Conservation (phyloP, 2,888 invertebrate genomes). For the Dendrolimus pini region DNA sequence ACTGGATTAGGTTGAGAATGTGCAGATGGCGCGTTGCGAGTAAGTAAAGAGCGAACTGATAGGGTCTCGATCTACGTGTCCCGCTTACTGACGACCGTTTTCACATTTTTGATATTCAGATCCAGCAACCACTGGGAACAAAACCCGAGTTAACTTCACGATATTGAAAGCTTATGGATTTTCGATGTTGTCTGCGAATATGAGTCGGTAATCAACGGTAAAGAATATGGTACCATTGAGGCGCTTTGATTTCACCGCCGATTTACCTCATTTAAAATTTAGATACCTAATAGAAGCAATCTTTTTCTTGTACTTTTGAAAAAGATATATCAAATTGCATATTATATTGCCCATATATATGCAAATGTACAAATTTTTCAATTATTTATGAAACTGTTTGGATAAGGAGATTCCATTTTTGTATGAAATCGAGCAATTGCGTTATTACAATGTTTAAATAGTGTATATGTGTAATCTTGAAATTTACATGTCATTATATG, state of each 20-base stretch:
- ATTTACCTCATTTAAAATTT: neutral
- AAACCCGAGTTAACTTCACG: constrained; percentile 69
- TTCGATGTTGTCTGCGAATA: constrained; percentile 61
- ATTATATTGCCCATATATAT: too few species aligned
- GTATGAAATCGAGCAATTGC: too few species aligned
- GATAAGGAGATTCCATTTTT: too few species aligned
- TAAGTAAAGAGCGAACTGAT: constrained; percentile 75
- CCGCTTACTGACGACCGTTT: constrained; percentile 68
- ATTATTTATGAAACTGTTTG: too few species aligned
- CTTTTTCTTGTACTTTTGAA: neutral
- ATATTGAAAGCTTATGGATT: constrained; percentile 76
- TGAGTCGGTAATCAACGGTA: constrained; percentile 48
- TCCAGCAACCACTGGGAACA: constrained; percentile 68
- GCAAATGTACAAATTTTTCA: too few species aligned
- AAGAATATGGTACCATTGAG: constrained; percentile 21
- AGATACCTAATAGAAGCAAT: neutral
- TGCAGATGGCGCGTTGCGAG: constrained; percentile 70
- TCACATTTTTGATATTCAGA: constrained; percentile 76
- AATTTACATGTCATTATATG: too few species aligned
- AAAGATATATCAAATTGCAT: constrained; percentile 7
- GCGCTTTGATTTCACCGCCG: constrained; percentile 20
- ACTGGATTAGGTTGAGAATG: constrained; percentile 68
- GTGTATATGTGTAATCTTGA: too few species aligned
- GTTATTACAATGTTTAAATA: too few species aligned
- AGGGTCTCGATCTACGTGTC: constrained; percentile 74